These are phyloP conservation scores for Drosophila subobscura DNA, from an alignment of 1,140 invertebrate genomes.

Conservation along the genomic window DNA sequence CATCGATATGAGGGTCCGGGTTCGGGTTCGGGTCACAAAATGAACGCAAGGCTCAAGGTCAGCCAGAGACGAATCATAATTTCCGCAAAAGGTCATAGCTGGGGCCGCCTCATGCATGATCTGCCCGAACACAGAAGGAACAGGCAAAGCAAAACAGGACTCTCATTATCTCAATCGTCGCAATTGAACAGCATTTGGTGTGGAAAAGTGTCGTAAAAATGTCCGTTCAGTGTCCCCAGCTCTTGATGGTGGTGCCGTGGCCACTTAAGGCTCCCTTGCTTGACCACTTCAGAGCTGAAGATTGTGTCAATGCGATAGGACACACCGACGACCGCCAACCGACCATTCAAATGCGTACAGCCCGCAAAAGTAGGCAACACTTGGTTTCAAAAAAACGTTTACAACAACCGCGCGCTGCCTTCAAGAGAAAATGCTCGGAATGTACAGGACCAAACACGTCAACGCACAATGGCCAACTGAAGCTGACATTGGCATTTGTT, in stretches of 20 bases:
- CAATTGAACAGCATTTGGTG: constrained; percentile 75
- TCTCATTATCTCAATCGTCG: constrained; percentile 79
- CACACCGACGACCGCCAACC: constrained; percentile 27
- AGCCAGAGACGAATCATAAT: constrained; percentile 67
- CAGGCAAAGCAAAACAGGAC: constrained; percentile 41
- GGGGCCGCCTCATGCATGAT: constrained; percentile 38
- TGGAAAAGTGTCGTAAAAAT: constrained; percentile 71
- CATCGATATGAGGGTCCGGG: constrained; percentile 20
- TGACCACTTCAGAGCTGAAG: constrained; percentile 68
- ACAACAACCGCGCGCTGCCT: constrained; percentile 32
- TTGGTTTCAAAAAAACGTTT: constrained; percentile 47
- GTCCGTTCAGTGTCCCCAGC: constrained; percentile 27
- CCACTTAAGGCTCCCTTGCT: constrained; percentile 66
- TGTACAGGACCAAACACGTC: constrained; percentile 53
- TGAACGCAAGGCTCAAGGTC: constrained; percentile 20
- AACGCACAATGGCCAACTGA: constrained; percentile 72
- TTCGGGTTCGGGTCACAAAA: background rate
- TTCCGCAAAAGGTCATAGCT: constrained; percentile 69
- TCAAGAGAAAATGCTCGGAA: constrained; percentile 12
- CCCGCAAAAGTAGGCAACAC: constrained; percentile 44
- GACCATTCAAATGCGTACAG: constrained; percentile 62
- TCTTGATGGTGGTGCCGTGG: constrained; percentile 39
- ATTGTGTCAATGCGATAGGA: constrained; percentile 70
- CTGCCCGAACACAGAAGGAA: constrained; percentile 6
- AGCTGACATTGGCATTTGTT: constrained; percentile 68